Evolutionary conservation across 1,140 invertebrate species (phyloP).

Genomic region (Anoplolepis gracilipes): DNA sequence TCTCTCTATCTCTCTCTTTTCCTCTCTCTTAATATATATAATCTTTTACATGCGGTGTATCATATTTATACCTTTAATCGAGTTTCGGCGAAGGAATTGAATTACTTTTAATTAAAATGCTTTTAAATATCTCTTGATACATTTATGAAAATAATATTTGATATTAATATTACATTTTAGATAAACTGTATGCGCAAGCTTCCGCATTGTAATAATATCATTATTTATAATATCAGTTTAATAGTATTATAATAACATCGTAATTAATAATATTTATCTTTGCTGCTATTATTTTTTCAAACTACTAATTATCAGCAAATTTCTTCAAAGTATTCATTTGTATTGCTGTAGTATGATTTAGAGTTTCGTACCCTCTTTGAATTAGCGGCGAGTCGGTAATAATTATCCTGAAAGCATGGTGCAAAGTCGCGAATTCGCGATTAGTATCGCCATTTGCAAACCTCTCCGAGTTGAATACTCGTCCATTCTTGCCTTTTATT

Average conservation of each 20-base stretch:
- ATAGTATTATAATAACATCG: constrained; percentile 7
- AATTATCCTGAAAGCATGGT: constrained; percentile 52
- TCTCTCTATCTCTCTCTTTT: background rate
- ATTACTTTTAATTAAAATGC: background rate
- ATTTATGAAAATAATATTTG: background rate
- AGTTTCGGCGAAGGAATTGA: background rate
- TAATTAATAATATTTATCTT: constrained; percentile 6
- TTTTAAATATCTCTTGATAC: background rate
- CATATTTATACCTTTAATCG: background rate
- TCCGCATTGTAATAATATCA: background rate
- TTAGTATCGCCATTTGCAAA: constrained; percentile 40
- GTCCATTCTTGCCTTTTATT: constrained; percentile 22
- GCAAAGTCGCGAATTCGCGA: constrained; percentile 31
- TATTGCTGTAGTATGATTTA: constrained; percentile 32
- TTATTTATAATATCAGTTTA: background rate
- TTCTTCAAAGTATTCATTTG: constrained; percentile 15
- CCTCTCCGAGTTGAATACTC: constrained; percentile 7
- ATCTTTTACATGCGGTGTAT: background rate
- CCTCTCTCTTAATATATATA: background rate
- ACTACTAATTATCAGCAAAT: constrained; percentile 4
- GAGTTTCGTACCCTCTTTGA: constrained; percentile 37
- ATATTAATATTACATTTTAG: background rate
- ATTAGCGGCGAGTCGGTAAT: constrained; percentile 46
- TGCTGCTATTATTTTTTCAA: background rate
- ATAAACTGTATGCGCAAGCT: background rate